Evolutionary conservation across 2,113 vertebrate species (phyloP), one percentile per base, ranked within the genome.

Genomic region (Piprites chloris): DNA sequence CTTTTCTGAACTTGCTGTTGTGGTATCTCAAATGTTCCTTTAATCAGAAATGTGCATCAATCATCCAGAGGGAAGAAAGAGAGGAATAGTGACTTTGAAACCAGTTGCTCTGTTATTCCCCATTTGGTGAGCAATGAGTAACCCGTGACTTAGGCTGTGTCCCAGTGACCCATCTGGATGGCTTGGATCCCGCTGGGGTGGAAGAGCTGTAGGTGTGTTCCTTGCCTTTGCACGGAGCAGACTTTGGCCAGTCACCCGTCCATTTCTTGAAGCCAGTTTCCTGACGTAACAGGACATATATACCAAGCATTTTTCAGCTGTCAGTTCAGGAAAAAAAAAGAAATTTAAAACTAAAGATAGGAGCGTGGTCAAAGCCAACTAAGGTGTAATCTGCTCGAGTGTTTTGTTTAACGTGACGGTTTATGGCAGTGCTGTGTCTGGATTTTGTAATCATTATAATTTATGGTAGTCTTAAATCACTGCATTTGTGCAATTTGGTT

Each of bases 381-480:
- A 87, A 56, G 88, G 42, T 74, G 33, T 58, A 53, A 87, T 82
- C 87, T 85, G 71, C 93, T 93, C 47, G 71, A 89, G 59, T 91
- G 26, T 97, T 95, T 93, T 93, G 72, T 95, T 91, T 93, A 92
- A 84, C 89, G 58, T 91, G 69, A 94, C 53, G 20, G 16, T 71
- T 87, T 89, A 33, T 81, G 37, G 72, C 65, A 71, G 82, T 56
- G 10, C 50, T 62, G 10, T 44, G 39, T 59, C 59, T 80, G 76
- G 32, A 27, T 84, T 94, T 96, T 85, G 35, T 41, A 37, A 21
- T 59, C 2, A 0, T 74, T 88, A 15, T 63, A 42, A 37, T 84
- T 94, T 89, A 68, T 47, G 23, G 3, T n/a, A n/a, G 47, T 71
- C 33, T 78, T 85, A 84, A 88, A 73, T 92, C 61, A 49, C 24